A percentile compares a stretch with the other conserved stretches of the same genome.
Evolutionary conservation across 2,888 invertebrate genomes (phyloP).

Genomic region (Caradrina kadenii): DNA sequence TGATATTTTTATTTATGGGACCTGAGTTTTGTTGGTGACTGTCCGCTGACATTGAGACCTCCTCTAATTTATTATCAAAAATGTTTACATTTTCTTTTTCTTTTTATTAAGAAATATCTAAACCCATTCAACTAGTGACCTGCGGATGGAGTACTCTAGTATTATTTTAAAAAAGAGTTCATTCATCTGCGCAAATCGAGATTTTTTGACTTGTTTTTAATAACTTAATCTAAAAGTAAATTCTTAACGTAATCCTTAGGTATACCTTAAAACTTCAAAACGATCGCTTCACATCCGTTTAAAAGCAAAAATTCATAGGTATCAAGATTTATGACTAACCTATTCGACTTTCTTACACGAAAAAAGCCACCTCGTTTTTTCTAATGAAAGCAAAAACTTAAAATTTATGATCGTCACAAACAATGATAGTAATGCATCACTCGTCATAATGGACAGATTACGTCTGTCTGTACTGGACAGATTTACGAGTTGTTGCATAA

Average conservation of each 20-base stretch:
- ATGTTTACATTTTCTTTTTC: constrained; percentile 2
- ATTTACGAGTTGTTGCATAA: constrained; percentile 86
- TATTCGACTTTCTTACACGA: constrained; percentile 56
- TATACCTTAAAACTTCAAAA: constrained; percentile 2
- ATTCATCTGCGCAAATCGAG: neutral
- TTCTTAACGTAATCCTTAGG: constrained; percentile 17
- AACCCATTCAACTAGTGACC: constrained; percentile 1
- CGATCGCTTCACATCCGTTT: constrained; percentile 23
- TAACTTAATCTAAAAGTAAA: neutral
- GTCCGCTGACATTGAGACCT: constrained; percentile 44
- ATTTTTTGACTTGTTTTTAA: no score
- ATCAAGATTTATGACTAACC: constrained; percentile 60
- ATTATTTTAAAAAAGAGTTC: no score
- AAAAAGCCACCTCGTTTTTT: constrained; percentile 54
- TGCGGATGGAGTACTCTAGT: neutral
- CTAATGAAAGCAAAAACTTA: constrained; percentile 65
- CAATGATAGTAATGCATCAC: constrained; percentile 88
- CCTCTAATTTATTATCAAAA: constrained; percentile 22
- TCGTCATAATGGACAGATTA: constrained; percentile 89
- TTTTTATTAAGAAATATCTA: constrained; percentile 5
- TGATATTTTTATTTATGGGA: constrained; percentile 58
- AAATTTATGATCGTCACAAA: constrained; percentile 82
- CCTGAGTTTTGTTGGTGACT: constrained; percentile 63
- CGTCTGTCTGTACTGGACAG: constrained; percentile 79
- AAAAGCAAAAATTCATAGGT: constrained; percentile 28